phyloP scores from a whole-genome alignment of 2,888 invertebrate species.

The Ramazzottius varieornatus region DNA sequence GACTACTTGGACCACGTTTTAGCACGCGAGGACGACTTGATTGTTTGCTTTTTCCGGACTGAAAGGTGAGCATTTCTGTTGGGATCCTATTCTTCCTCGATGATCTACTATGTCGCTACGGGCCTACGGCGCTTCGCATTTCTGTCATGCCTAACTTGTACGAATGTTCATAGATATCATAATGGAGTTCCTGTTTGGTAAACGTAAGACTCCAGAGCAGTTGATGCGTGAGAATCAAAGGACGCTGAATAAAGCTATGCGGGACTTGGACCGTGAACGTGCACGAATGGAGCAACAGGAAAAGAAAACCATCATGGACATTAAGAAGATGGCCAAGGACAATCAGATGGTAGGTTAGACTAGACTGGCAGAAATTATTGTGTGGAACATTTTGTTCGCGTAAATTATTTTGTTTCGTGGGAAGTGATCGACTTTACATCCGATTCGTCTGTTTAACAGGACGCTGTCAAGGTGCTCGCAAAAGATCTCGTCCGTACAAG shows the following conservation, averaged over 20 bases:
- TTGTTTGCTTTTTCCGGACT: no score
- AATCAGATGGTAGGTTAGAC: conserved; percentile 60
- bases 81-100: no score
- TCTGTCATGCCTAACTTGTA: no score
- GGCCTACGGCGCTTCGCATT: no score
- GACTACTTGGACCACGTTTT: no score
- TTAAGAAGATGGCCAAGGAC: conserved; percentile 93
- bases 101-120: no score
- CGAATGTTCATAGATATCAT: conserved; percentile 14
- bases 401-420: not conserved
- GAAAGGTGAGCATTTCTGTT: no score
- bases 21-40: no score
- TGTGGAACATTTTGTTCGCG: not conserved
- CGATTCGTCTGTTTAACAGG: conserved; percentile 30
- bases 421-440: not conserved
- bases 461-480: conserved; percentile 98
- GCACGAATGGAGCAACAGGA: conserved; percentile 93
- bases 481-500: conserved; percentile 88
- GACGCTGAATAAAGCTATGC: conserved; percentile 86
- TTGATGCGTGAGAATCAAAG: conserved; percentile 93
- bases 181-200: conserved; percentile 50
- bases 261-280: conserved; percentile 78
- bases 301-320: conserved; percentile 88
- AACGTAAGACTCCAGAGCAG: conserved; percentile 82
- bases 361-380: not conserved